phyloP scores from a whole-genome alignment of 2,113 vertebrate genomes.

The Cinclus mexicanus region DNA sequence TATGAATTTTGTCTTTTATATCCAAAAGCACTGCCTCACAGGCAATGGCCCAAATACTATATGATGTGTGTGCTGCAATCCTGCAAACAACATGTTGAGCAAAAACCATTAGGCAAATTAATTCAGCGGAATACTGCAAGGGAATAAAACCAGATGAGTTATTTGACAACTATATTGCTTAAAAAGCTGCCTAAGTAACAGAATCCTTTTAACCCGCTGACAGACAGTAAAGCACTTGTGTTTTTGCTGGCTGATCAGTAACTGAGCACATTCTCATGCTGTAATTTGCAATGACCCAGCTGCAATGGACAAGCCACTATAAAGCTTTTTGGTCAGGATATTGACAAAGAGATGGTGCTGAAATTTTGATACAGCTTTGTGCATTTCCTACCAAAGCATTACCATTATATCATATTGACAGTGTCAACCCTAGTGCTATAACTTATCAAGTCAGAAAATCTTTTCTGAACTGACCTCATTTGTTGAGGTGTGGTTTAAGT shows the following conservation, averaged over 20 bases:
- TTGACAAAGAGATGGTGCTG: background rate
- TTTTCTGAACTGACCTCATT: background rate
- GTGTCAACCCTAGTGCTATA: background rate
- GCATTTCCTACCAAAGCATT: background rate
- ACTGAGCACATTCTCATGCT: background rate
- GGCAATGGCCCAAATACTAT: background rate
- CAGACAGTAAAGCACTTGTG: background rate
- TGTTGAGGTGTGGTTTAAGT: background rate
- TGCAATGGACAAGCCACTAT: background rate
- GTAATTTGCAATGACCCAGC: background rate
- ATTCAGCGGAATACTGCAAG: background rate
- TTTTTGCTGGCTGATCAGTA: background rate
- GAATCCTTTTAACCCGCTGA: background rate
- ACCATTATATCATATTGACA: background rate
- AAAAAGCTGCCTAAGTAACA: constrained; percentile 19
- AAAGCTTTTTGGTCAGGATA: background rate
- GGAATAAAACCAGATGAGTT: background rate
- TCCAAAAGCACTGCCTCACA: background rate
- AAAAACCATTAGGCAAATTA: background rate
- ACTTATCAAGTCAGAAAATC: background rate
- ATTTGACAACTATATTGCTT: background rate
- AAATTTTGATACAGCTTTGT: background rate
- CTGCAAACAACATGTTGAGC: background rate
- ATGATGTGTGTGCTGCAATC: background rate
- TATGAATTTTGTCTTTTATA: background rate